Base-by-base conservation (phyloP, 2,888 invertebrate species). In the Mythimna albipuncta region DNA sequence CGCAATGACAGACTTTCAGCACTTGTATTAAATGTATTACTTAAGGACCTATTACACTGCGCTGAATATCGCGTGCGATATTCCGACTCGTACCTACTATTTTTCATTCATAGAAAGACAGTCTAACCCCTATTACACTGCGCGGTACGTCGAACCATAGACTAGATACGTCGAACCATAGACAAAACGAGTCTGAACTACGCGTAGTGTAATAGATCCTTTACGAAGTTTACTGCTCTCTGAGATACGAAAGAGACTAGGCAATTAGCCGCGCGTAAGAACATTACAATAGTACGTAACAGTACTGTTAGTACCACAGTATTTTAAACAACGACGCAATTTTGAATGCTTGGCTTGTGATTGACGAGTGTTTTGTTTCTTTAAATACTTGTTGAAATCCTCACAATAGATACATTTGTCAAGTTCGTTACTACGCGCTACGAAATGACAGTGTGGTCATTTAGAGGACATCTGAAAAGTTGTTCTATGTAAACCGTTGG, bases 251-350 rank as follows among this genome's bases (percentile, higher is more conserved):
- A 2, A 13, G 5, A 32, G 13, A 35, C n/a, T n/a, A 57, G 19
- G 2, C 41, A 71, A 59, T 71, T 50, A 71, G 50, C 52, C 4
- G 2, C n/a, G 1, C 10, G 13, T 41, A 10, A 52, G 26, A 0
- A 26, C 11, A 16, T 44, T 54, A 32, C n/a, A 47, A 47, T 47
- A 47, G 16, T 16, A 47, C 44, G 44, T 47, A 47, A 47, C 13
- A n/a, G n/a, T n/a, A 47, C 44, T 47, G 44, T 73, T 5, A 9
- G 10, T 52, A 2, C 2, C 5, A 44, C 11, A 11, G 44, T 44
- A 66, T 66, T 62, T 58, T 26, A 52, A 73, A 65, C 35, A 52
- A 58, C 75, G 65, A 59, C 6, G n/a, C 13, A 35, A 13, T 21
- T 55, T 1, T 16, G 6, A 41, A 41, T 47, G 32, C 50, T 11